Base-by-base conservation (phyloP, 2,888 invertebrate genomes). In the Orchesella flavescens region DNA sequence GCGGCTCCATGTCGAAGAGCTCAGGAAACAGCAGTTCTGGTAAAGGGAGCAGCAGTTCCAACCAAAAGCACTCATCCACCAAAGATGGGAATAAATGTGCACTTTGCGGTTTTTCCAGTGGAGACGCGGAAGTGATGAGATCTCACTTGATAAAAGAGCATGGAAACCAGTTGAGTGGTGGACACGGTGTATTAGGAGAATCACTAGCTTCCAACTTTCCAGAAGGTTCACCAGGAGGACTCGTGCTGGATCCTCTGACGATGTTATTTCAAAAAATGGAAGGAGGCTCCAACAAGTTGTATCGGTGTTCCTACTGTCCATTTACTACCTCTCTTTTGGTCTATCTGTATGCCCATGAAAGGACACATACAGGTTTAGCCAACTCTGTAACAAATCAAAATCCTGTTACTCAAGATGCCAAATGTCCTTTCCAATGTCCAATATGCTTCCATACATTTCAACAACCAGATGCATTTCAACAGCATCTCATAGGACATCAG, bases 321-420 rank as follows among this genome's bases (percentile, higher is more conserved):
- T 97, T 97, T 90, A 94, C 95, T 61, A 97, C 97, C 53, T 94
- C 95, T 86, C 94, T 96, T 89, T 92, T 97, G 89, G 96, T 97
- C 76, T 95, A 97, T 89, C 92, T 97, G 88, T 96, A 96, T 90
- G 95, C 97, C 72, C 97, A 97, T 91, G 97, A 97, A 90, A 93
- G 96, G 88, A 95, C 96, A 59, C 97, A 97, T 90, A 91, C 92
- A 17, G 90, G 87, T 86, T 89, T 87, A 75, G 89, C 82, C 85
- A 88, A 87, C 85, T 86, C 89, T 84, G 85, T 86, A 12, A 87
- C 86, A 74, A 69, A 71, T 49, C 80, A 72, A 7, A 71, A 65
- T 53, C 55, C 71, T 13, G 66, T 71, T 44, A 75, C 57, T 73
- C 69, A 57, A 68, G 80, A 72, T 74, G 78, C 76, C 71, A 80